Evolutionary conservation across 2,888 invertebrate species (phyloP).

Genomic region (Eurytoma adleriae): DNA sequence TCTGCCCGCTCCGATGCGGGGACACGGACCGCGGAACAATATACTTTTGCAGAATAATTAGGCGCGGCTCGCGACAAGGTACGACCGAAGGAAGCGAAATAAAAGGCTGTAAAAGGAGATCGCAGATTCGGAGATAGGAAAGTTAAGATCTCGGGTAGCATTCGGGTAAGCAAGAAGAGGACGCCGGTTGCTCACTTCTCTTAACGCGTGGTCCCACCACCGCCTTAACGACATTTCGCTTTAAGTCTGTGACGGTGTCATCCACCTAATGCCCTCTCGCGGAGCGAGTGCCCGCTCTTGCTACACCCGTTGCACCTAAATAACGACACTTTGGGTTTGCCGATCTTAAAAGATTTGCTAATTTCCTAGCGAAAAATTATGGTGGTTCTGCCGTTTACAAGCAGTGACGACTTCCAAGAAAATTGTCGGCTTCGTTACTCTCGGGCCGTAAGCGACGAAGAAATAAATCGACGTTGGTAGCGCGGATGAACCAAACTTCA

Average conservation of each 20-base stretch:
- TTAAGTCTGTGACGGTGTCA: conserved; percentile 18
- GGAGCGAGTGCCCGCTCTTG: not conserved
- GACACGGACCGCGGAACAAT: conserved; percentile 18
- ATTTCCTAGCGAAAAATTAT: too few relatives aligned
- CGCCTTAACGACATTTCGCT: conserved; percentile 23
- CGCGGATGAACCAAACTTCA: too few relatives aligned
- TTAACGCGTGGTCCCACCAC: conserved; percentile 9
- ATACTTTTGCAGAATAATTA: conserved; percentile 39
- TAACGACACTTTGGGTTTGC: too few relatives aligned
- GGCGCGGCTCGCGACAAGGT: not conserved
- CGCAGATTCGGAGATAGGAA: not conserved
- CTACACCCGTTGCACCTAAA: conserved; percentile 11
- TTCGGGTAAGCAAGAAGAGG: not conserved
- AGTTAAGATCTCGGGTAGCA: too few relatives aligned
- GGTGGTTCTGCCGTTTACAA: too few relatives aligned
- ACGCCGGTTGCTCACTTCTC: not conserved
- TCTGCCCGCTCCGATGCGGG: not conserved
- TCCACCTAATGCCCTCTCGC: not conserved
- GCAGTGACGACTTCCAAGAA: too few relatives aligned
- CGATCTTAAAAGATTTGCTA: too few relatives aligned
- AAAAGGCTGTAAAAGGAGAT: conserved; percentile 9
- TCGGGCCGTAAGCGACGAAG: too few relatives aligned
- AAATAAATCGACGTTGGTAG: too few relatives aligned
- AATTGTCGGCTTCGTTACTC: too few relatives aligned
- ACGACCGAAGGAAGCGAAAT: not conserved